Evolutionary conservation across 2,113 vertebrate genomes (phyloP), one percentile per base, ranked within the genome.

Genomic region (Syrrhaptes paradoxus): DNA sequence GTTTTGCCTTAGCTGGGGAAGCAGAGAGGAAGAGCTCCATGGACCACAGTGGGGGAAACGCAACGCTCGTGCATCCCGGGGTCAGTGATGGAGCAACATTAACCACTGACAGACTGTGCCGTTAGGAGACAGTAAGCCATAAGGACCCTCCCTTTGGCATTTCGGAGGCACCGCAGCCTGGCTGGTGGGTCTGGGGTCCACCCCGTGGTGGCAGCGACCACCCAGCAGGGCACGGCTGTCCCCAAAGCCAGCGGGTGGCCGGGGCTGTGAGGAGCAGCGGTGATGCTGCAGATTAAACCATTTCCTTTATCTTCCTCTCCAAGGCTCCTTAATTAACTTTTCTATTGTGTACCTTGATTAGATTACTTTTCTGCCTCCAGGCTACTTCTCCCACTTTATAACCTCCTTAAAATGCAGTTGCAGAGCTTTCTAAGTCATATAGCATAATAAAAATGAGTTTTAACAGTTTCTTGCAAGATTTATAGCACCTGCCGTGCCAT

Each of bases 41-140:
- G 24, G 46, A 4, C 16, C 3, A 1, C 8, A 16, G 24, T 4
- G 8, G 36, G 38, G 41, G 32, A 19, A 6, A 8, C 0, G 4
- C 1, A 11, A 5, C 0, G 4, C 16, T 46, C 1, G 0, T 46
- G 54, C 17, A 7, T 2, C 0, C 0, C 25, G 36, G 51, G 24
- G 4, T 29, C 34, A 16, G 75, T 0, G 2, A 3, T 0, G 9
- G 25, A 28, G 43, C 2, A 1, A 5, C 2, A 0, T 8, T 21
- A 15, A 15, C 3, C 5, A 3, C 55, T 2, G 6, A 2, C 26
- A 19, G 38, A 12, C 29, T 0, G 11, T 7, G 74, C 11, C 6
- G 0, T 4, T 1, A 0, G 11, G 31, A 32, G 13, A 5, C 17
- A 52, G 0, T 16, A 22, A 41, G 24, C 61, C 43, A 1, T 2